Percentiles rank a stretch among this genome's conserved stretches.
phyloP scores from a whole-genome alignment of 2,113 vertebrate species.

The Sylvia atricapilla region DNA sequence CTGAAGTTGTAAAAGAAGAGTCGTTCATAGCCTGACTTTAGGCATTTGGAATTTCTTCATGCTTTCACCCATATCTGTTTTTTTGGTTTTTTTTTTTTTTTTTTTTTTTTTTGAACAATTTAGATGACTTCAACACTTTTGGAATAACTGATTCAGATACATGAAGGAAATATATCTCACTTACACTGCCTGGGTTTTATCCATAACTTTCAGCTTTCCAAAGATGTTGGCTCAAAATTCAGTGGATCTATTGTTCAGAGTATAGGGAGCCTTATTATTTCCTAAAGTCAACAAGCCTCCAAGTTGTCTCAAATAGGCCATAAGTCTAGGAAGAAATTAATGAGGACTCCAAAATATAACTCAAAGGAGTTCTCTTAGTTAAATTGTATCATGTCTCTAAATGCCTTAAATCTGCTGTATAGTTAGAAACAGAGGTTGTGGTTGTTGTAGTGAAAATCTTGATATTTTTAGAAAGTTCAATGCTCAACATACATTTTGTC shows the following conservation, averaged over 20 bases:
- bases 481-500: neutral
- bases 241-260: neutral
- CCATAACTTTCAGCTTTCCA: neutral
- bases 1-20: neutral
- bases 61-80: neutral
- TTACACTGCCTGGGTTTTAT: neutral
- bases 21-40: neutral
- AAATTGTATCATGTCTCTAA: neutral
- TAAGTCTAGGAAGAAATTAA: slow-evolving; percentile 46
- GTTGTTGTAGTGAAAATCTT: neutral
- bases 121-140: neutral
- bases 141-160: neutral
- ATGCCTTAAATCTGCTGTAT: neutral
- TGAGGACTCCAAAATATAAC: neutral
- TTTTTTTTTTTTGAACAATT: neutral
- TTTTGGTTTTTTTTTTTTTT: too few species aligned
- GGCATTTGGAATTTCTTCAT: neutral
- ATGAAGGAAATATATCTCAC: neutral
- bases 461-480: neutral
- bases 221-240: neutral
- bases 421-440: neutral
- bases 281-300: neutral
- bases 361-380: neutral
- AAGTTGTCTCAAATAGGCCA: neutral
- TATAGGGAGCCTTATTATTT: neutral